Base-by-base conservation (phyloP, 2,888 invertebrate species). In the Ochlodes sylvanus region DNA sequence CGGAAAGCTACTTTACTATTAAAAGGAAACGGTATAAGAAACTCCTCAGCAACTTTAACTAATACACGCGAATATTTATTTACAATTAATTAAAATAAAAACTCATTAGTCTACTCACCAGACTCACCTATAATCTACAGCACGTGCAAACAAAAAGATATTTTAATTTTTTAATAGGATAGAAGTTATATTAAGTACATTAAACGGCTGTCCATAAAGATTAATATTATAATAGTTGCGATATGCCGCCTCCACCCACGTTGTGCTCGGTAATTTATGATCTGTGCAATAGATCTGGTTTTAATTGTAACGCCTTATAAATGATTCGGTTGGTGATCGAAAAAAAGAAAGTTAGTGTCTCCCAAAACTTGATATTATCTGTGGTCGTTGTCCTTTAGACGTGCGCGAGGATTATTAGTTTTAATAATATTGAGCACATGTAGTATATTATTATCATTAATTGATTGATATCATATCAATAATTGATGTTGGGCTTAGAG, bases 91-190 rank as follows among this genome's bases (percentile, higher is more conserved):
- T 17, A 47, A 44, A 58, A 41, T 17, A 41, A 42, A 42, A 70
- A 71, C 71, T 69, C 70, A 69, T 73, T 72, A 72, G 75, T 77
- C 74, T 74, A 61, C 44, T 61, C 42, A 67, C 55, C 60, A 55
- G 38, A n/a, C 34, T 21, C 42, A 34, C 15, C 27, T 57, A 42
- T 66, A 66, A 60, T 66, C 66, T 54, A 34, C 19, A 55, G 61
- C 60, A 67, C 54, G 61, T 67, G 61, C 67, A 67, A 67, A 67
- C 67, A 61, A 61, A 66, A 61, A 67, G 61, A 67, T 67, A 61
- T 67, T 67, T 67, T 67, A 67, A 67, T 67, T 67, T 61, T 67
- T 67, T 67, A 67, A 67, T 67, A 67, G 61, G 67, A 67, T 67
- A 62, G 61, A 67, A 67, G 44, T 62, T 47, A 67, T 56, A 67